Conservation (phyloP, 1,140 invertebrate genomes). For the Pseudobourletiella spinata region DNA sequence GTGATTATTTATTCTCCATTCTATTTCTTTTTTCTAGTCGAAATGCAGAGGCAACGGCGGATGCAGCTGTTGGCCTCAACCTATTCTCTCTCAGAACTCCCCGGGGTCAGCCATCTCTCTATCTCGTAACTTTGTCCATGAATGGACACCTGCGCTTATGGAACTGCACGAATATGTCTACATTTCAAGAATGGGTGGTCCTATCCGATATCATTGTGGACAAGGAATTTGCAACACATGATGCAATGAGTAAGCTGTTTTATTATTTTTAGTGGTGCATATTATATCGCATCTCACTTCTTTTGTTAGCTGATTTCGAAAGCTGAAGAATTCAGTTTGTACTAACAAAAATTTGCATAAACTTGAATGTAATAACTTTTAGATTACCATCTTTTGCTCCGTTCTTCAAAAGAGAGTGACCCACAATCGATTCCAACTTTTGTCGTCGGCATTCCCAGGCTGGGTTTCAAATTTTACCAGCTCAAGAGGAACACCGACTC, state of each 20-base stretch:
- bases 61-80: conserved; percentile 23
- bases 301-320: too few relatives aligned
- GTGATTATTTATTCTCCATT: too few relatives aligned
- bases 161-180: conserved; percentile 15
- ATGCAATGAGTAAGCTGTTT: conserved; percentile 14
- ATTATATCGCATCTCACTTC: too few relatives aligned
- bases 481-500: neutral
- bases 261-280: too few relatives aligned
- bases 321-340: too few relatives aligned
- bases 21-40: too few relatives aligned
- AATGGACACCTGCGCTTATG: conserved; percentile 31
- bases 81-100: conserved; percentile 23
- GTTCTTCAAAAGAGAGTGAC: conserved; percentile 2
- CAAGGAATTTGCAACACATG: conserved; percentile 4
- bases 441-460: conserved; percentile 23
- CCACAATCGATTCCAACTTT: conserved; percentile 18
- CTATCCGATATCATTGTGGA: conserved; percentile 21
- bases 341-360: too few relatives aligned
- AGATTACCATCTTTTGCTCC: conserved; percentile 26
- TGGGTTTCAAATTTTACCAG: conserved; percentile 29
- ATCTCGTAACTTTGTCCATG: conserved; percentile 29
- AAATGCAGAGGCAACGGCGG: neutral
- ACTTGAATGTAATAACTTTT: too few relatives aligned
- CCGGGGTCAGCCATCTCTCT: neutral
- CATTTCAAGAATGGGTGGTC: conserved; percentile 18